Evolutionary conservation across 2,113 vertebrate species (phyloP).

Genomic region (Laticauda colubrina): DNA sequence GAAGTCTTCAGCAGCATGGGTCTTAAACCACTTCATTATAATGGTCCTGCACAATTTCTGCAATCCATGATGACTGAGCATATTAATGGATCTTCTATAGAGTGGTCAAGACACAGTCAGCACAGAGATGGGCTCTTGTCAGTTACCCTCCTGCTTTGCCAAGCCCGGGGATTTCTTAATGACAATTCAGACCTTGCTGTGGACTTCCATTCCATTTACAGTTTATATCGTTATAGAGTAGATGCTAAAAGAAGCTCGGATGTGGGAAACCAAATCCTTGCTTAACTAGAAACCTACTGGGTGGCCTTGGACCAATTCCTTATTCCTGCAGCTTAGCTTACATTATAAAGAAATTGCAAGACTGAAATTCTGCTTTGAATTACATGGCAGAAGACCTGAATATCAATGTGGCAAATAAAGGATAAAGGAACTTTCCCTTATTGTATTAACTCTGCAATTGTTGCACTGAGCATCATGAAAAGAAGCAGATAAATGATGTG

Average conservation of each 20-base stretch:
- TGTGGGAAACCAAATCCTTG: background rate
- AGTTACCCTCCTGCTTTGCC: background rate
- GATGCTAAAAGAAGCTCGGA: background rate
- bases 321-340: background rate
- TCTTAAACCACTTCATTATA: background rate
- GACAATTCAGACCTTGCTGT: background rate
- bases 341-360: background rate
- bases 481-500: background rate
- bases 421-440: background rate
- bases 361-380: background rate
- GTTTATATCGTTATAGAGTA: background rate
- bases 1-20: background rate
- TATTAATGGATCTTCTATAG: background rate
- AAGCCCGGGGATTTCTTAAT: background rate
- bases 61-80: background rate
- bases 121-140: background rate
- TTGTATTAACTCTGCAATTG: background rate
- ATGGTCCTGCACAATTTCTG: background rate
- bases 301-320: background rate
- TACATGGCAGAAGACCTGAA: background rate
- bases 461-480: background rate
- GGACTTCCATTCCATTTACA: background rate
- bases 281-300: background rate
- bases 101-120: background rate
- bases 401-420: background rate